phyloP scores from a whole-genome alignment of 2,888 invertebrate species.

The Seira sanloemensis region DNA sequence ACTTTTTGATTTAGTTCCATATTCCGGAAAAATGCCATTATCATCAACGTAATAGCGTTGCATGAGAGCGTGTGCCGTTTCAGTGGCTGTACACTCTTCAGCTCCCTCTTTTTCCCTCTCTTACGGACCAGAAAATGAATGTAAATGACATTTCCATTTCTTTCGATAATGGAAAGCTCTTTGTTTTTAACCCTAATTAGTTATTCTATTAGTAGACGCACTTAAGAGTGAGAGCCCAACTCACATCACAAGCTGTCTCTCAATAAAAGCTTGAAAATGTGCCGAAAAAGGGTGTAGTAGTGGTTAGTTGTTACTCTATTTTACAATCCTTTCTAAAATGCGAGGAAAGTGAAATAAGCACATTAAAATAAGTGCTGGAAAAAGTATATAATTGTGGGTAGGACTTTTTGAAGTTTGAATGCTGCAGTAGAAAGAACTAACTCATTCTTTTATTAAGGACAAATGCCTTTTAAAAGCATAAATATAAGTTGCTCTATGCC shows the following conservation, averaged over 20 bases:
- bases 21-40: conserved; percentile 57
- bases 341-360: not conserved
- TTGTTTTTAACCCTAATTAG: conserved; percentile 63
- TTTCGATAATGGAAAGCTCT: conserved; percentile 64
- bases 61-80: not conserved
- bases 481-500: too few relatives aligned
- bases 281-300: conserved; percentile 24
- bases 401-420: not conserved
- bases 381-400: not conserved
- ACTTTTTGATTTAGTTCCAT: conserved; percentile 59
- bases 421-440: not conserved
- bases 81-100: too few relatives aligned
- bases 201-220: conserved; percentile 63
- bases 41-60: conserved; percentile 29
- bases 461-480: too few relatives aligned
- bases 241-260: conserved; percentile 26
- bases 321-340: not conserved
- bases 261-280: conserved; percentile 50
- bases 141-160: conserved; percentile 64
- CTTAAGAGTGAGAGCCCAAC: conserved; percentile 43
- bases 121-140: conserved; percentile 60
- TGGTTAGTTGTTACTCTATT: not conserved
- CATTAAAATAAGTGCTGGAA: not conserved
- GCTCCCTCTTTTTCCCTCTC: conserved; percentile 43
- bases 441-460: too few relatives aligned